These are phyloP conservation scores for Eurypyga helias DNA, from an alignment of 2,113 vertebrate species.

Conservation along the genomic window DNA sequence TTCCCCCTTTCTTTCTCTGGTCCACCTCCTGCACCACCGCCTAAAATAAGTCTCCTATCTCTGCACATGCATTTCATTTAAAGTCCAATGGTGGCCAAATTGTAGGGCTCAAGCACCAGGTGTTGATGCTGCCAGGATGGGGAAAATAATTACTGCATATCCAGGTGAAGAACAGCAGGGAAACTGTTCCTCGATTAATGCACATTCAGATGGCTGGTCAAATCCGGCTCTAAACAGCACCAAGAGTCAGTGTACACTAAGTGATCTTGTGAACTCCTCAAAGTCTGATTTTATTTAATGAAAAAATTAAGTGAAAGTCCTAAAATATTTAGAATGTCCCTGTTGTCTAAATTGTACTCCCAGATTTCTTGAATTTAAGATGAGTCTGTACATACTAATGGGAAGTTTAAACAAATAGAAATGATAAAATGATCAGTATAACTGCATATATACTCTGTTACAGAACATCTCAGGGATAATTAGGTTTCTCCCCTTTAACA, in stretches of 20 bases:
- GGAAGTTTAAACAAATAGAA: neutral
- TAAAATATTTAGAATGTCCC: neutral
- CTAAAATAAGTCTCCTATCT: neutral
- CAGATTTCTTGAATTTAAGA: neutral
- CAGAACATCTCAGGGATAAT: neutral
- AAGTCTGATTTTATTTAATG: neutral
- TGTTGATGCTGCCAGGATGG: neutral
- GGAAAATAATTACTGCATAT: neutral
- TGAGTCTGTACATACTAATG: accelerated
- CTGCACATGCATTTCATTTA: neutral
- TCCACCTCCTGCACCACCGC: neutral
- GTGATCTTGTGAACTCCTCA: neutral
- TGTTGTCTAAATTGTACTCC: neutral
- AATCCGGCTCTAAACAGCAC: neutral
- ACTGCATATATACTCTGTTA: neutral
- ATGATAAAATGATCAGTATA: neutral
- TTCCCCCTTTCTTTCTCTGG: neutral
- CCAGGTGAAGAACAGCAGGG: neutral
- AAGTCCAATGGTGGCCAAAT: neutral
- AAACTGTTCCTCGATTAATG: neutral
- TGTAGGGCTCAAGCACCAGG: neutral
- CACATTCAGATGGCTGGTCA: neutral
- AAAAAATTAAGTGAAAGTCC: neutral
- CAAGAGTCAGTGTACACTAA: neutral
- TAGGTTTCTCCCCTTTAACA: neutral